Base-by-base conservation (phyloP, 2,888 invertebrate species). In the Cosmopolites sordidus region DNA sequence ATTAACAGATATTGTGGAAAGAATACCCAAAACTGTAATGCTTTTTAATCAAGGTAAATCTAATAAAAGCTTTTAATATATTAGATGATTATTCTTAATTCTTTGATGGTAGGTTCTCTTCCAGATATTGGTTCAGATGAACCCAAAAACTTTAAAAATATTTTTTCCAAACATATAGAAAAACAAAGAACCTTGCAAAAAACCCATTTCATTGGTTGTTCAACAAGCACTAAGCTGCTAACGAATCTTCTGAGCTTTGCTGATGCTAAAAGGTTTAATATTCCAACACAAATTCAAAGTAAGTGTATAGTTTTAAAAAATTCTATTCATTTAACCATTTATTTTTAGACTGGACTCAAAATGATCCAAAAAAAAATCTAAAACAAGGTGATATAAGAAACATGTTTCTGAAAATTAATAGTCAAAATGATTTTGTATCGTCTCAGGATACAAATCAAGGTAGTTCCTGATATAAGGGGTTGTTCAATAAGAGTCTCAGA, bases 341-440 rank as follows among this genome's bases (percentile, higher is more conserved):
- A 43, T 41, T 27, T 50, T 37, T 15, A 45, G 42, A 22, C 18
- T 15, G 38, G 33, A 46, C 40, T 1, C 41, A 57, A 40, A 27
- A 43, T 14, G 59, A 60, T 38, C 61, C 51, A 39, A 64, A 60
- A 59, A 66, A 60, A 60, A 76, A 68, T 75, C 71, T 70, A 67
- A 72, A 71, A 61, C 73, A 79, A 65, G 75, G 78, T 1, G 82
- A 83, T 53, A 81, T 83, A 22, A 71, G 82, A 66, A 76, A 77
- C 43, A 72, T 82, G 55, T 82, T 82, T 11, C 73, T 75, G 54
- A 78, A 69, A 64, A 74, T 78, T 46, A 76, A 76, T 1, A 77
- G 76, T 67, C 62, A 74, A 27, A 71, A 76, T 12, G 74, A 71
- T 54, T 75, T 60, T 43, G 16, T 49, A 27, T 9, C 29, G n/a